Evolutionary conservation across 2,113 vertebrate genomes (phyloP), one percentile per base, ranked within the genome.

Genomic region (Delphinus delphis): DNA sequence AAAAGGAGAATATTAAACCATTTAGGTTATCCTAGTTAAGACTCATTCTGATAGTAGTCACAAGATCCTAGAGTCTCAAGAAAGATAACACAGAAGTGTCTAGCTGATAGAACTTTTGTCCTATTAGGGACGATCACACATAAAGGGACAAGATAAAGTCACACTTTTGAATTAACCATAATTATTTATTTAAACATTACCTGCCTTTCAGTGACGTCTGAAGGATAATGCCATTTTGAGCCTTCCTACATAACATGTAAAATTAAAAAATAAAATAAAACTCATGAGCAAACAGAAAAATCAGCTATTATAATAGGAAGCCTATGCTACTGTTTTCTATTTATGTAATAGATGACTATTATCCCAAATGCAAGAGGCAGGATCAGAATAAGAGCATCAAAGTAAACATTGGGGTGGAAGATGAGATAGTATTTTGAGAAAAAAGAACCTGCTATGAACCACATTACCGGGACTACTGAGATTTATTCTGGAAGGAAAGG

Each of bases 161-260:
- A 55, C 26, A 65, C 1, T 25, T 71, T 82, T 58, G 44, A 94
- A 92, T 79, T 53, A 86, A 41, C 25, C 5, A 88, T 50, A 86
- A 67, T 84, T 88, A 15, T 81, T 65, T 80, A 74, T 86, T 63
- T 92, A 28, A 93, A 38, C 21, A 28, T 95, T 97, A 97, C 97
- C 97, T 97, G 97, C 26, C 1, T 92, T 36, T 14, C 3, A 4
- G 55, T 53, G 53, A 96, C 14, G 0, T 84, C 65, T 58, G 96
- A 80, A 90, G 96, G 94, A 38, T 62, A 6, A 1, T 20, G 28
- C 5, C 0, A 1, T 90, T 44, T 83, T 67, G 95, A 36, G 79
- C 18, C 70, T 94, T 98, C 95, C 97, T 98, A 88, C 4, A 28
- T 71, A 55, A 80, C 33, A 67, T 7, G 5, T 62, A 90, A 92